Percentiles rank a stretch among this genome's conserved stretches.
phyloP scores from a whole-genome alignment of 1,140 invertebrate species.

The Papilio aristodemus region DNA sequence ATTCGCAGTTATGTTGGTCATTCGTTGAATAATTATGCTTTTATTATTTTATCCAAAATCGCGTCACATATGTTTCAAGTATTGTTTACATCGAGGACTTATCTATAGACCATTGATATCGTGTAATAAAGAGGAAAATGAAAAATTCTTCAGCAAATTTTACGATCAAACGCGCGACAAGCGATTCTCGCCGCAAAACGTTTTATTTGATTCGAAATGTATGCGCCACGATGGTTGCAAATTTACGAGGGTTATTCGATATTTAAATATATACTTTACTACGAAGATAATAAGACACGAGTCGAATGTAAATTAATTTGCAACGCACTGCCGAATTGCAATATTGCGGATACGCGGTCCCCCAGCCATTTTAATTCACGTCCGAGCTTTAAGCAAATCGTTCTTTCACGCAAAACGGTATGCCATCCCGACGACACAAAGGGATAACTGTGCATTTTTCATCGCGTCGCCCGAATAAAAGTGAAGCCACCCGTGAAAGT shows the following conservation, averaged over 20 bases:
- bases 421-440: constrained; percentile 52
- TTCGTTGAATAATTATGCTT: too few relatives aligned
- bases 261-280: constrained; percentile 53
- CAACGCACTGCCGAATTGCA: constrained; percentile 44
- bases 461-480: constrained; percentile 52
- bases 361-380: constrained; percentile 58
- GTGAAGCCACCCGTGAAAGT: constrained; percentile 64
- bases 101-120: too few relatives aligned
- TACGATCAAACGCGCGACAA: constrained; percentile 44
- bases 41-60: too few relatives aligned
- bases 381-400: constrained; percentile 59
- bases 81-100: too few relatives aligned
- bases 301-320: constrained; percentile 41
- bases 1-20: too few relatives aligned
- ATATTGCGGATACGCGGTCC: constrained; percentile 51
- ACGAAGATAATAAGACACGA: constrained; percentile 46
- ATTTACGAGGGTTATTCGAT: constrained; percentile 43
- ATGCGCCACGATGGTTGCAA: constrained; percentile 42
- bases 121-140: constrained; percentile 16
- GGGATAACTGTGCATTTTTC: constrained; percentile 56
- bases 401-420: constrained; percentile 66
- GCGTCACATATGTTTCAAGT: background rate
- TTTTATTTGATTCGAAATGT: constrained; percentile 48
- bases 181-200: constrained; percentile 50
- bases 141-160: constrained; percentile 40